phyloP scores from a whole-genome alignment of 2,888 invertebrate species.

The Hypercompe scribonia region DNA sequence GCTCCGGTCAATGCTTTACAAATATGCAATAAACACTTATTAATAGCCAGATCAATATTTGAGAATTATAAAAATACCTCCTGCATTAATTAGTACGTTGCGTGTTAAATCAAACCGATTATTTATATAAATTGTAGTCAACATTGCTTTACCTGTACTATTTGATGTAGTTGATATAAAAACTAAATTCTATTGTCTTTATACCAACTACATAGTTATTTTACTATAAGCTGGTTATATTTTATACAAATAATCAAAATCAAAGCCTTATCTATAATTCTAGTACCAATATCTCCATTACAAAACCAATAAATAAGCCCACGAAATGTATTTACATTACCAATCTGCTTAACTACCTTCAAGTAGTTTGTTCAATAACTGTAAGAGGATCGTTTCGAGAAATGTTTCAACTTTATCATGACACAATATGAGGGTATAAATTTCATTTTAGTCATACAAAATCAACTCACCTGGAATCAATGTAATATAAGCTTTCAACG shows the following conservation, averaged over 20 bases:
- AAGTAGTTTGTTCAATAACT: slow-evolving; percentile 10
- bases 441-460: neutral
- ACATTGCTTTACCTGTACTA: too few relatives aligned
- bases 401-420: slow-evolving; percentile 4
- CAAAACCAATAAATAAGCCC: neutral
- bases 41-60: too few relatives aligned
- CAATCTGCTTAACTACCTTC: neutral
- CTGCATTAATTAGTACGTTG: too few relatives aligned
- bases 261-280: neutral
- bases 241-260: neutral
- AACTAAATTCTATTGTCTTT: neutral
- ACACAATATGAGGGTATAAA: slow-evolving; percentile 4
- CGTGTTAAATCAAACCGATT: too few relatives aligned
- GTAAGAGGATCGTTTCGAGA: neutral
- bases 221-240: neutral
- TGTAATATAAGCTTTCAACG: neutral
- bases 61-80: too few relatives aligned
- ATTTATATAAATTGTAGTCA: too few relatives aligned
- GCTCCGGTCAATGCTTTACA: too few relatives aligned
- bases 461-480: slow-evolving; percentile 1
- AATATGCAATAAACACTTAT: too few relatives aligned
- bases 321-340: slow-evolving; percentile 1
- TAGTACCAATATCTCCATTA: neutral
- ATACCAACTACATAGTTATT: too few relatives aligned
- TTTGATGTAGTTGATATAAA: neutral